Evolutionary conservation across 2,113 vertebrate species (phyloP), one percentile per base, ranked within the genome.

Genomic region (Xenus cinereus): DNA sequence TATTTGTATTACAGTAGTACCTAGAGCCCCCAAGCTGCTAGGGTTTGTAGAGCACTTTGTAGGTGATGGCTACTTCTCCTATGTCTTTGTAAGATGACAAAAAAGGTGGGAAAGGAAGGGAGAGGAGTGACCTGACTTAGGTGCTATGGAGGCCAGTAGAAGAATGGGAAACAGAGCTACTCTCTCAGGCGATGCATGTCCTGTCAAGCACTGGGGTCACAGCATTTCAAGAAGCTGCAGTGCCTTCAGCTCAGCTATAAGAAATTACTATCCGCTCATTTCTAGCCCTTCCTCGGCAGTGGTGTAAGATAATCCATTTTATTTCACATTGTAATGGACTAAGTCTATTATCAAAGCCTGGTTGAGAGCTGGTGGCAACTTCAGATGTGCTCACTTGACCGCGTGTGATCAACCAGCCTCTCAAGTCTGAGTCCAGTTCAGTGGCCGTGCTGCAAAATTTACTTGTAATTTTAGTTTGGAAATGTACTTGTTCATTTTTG

Each of bases 1-100:
- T 95, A 63, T 93, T 84, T 95, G 93, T 90, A 78, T 93, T 87
- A 68, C 76, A 87, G 90, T 92, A 93, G 83, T 69, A 96, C 69
- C 83, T 95, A 93, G 91, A 96, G 89, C 91, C 67, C 84, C 90
- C 68, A 46, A 4, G 51, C 71, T 95, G 90, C 64, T 45, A 92
- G 76, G 51, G n/a, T 92, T 87, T 93, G 76, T 57, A 28, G 90
- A 86, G 41, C 19, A 28, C n/a, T 76, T 60, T 26, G 46, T 76
- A 79, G 89, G 80, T 87, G 43, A 56, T 1, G 8, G n/a, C 27
- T 53, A 26, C 50, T 60, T 5, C 59, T 73, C 23, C 39, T 59
- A 1, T 33, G 3, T 32, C 10, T 2, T 22, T 32, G 2, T 16
- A 35, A 54, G 35, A 43, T 32, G 14, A 33, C 4, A 46, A 60